Conservation (phyloP, 2,888 invertebrate genomes). For the Coenonympha glycerion region DNA sequence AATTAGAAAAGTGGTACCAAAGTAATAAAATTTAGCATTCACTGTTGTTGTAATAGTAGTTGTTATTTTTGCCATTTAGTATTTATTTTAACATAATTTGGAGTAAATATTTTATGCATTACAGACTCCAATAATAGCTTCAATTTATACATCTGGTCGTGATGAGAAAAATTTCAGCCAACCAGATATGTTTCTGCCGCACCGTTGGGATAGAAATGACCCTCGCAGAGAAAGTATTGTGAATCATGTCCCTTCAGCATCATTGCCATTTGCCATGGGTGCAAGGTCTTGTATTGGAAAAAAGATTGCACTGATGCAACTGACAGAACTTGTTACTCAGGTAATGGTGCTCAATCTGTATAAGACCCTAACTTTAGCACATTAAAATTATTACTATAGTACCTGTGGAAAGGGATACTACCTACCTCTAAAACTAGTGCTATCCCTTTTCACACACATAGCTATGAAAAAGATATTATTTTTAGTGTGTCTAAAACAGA, state of each 20-base stretch:
- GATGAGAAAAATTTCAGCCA: slow-evolving; percentile 81
- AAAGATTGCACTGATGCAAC: slow-evolving; percentile 85
- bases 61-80: not conserved
- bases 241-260: slow-evolving; percentile 78
- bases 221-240: slow-evolving; percentile 55
- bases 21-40: slow-evolving; percentile 41
- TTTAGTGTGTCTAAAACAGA: too few relatives aligned
- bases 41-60: not conserved
- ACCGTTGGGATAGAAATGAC: slow-evolving; percentile 82
- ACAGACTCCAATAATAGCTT: slow-evolving; percentile 87
- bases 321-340: slow-evolving; percentile 80
- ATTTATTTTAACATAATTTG: slow-evolving; percentile 5
- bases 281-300: slow-evolving; percentile 88
- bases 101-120: slow-evolving; percentile 29
- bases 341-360: too few relatives aligned
- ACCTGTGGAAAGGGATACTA: too few relatives aligned
- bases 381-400: too few relatives aligned
- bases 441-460: too few relatives aligned
- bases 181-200: slow-evolving; percentile 82
- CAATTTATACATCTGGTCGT: slow-evolving; percentile 89
- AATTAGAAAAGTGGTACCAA: slow-evolving; percentile 52
- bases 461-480: too few relatives aligned
- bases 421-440: too few relatives aligned
- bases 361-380: too few relatives aligned
- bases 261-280: slow-evolving; percentile 89